Evolutionary conservation across 2,888 invertebrate genomes (phyloP), one percentile per base, ranked within the genome.

Genomic region (Netelia fuscicornis): DNA sequence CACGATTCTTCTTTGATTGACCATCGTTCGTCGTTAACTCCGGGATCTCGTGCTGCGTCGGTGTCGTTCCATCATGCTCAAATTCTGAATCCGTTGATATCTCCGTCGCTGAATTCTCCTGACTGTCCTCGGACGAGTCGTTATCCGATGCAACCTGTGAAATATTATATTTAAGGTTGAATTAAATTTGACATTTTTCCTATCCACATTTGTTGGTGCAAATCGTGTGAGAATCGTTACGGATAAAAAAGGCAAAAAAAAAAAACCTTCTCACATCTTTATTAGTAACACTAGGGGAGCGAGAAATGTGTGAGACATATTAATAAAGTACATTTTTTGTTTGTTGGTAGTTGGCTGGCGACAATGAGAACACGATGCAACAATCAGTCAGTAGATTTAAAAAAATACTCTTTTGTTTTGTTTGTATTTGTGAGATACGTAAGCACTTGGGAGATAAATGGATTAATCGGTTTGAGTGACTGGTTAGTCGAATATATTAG

Each of bases 81-180:
- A 98, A 98, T 94, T 98, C 98, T 37, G 98, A 98, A 94, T 98
- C 98, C 0, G 98, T 98, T 68, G 98, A 98, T 89, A 98, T 98
- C 95, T 98, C 98, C 0, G 98, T 98, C 1, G 97, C 98, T 8
- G 98, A 98, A 90, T 98, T 98, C 88, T 97, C 96, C 88, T 96
- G 96, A 89, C 96, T 96, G 87, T 96, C 96, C 90, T 96, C 96
- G 89, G 96, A 96, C 86, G 95, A 94, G 86, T 94, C 95, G 65
- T 96, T 96, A 89, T 96, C 96, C 83, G 96, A 96, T 88, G 96
- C 96, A 89, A 96, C 95, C 96, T 97, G 94, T 62, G 93, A 92
- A 84, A 60, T 58, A n/a, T 86, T 74, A 78, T 77, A 62, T 68
- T 74, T 56, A 87, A 85, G 71, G 8, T 74, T 52, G 23, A 83